Evolutionary conservation across 2,797 vertebrate genomes (phyloP).

Genomic region (Sternotherus odoratus): DNA sequence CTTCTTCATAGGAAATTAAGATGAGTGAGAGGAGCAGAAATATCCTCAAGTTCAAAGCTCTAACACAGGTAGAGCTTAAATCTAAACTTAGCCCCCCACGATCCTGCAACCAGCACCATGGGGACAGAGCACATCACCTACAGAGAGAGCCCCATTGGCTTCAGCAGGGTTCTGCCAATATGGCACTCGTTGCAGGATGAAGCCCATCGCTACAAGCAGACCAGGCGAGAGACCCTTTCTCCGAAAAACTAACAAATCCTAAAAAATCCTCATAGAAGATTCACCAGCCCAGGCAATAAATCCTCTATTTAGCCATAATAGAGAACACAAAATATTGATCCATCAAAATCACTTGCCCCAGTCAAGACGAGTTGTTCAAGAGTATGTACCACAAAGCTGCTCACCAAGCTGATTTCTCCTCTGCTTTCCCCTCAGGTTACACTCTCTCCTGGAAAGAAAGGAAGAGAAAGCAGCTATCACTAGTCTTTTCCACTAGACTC

Average conservation of each 20-base stretch:
- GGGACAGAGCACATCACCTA: not conserved
- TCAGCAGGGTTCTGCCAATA: not conserved
- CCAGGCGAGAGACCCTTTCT: not conserved
- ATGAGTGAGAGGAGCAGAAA: not conserved
- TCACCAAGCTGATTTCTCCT: not conserved
- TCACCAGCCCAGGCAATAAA: not conserved
- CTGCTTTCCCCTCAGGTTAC: not conserved
- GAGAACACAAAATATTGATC: not conserved
- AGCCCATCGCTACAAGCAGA: not conserved
- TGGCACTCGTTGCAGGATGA: not conserved
- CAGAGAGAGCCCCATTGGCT: not conserved
- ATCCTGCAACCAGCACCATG: fast-evolving
- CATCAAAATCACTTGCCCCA: not conserved
- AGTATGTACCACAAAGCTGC: not conserved
- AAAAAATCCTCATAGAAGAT: not conserved
- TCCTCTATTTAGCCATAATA: not conserved
- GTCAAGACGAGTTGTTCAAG: not conserved
- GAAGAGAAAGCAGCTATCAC: not conserved
- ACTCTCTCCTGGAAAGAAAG: not conserved
- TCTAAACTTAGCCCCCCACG: not conserved
- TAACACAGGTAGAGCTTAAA: not conserved
- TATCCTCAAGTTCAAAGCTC: not conserved
- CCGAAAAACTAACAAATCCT: not conserved
- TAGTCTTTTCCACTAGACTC: not conserved
- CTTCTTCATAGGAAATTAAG: not conserved